These are phyloP conservation scores for Drosophila crucigera DNA, from an alignment of 2,888 invertebrate genomes.

Conservation along the genomic window DNA sequence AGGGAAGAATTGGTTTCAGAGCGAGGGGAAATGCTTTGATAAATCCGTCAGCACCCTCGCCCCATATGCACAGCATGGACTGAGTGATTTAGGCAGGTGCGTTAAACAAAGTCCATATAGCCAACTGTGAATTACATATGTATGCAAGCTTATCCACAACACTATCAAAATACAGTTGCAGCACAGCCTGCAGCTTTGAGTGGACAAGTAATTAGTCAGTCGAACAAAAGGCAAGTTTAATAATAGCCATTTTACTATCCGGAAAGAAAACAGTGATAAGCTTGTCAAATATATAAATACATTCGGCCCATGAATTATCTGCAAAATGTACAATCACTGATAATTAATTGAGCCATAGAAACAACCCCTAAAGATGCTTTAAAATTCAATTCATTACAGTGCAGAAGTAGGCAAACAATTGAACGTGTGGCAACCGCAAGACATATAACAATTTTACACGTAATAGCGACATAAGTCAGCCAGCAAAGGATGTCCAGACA, in stretches of 20 bases:
- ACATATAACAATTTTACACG: conserved; percentile 84
- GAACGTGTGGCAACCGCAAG: conserved; percentile 76
- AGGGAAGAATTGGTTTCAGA: conserved; percentile 39
- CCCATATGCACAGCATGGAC: not conserved
- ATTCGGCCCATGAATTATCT: conserved; percentile 47
- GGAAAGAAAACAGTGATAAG: not conserved
- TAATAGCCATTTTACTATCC: too few species aligned
- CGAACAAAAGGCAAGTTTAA: not conserved
- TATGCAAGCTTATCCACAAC: not conserved
- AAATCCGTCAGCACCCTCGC: conserved; percentile 18
- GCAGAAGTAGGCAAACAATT: conserved; percentile 13
- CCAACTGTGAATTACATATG: not conserved
- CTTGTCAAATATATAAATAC: not conserved
- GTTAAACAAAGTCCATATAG: not conserved
- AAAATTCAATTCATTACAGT: conserved; percentile 72
- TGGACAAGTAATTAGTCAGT: not conserved
- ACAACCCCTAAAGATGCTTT: conserved; percentile 30
- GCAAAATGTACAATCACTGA: conserved; percentile 67
- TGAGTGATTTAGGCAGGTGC: conserved; percentile 34
- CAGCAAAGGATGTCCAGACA: conserved; percentile 74
- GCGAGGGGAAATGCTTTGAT: conserved; percentile 17
- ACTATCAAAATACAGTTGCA: not conserved
- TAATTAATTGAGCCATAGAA: conserved; percentile 74
- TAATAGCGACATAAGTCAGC: conserved; percentile 83
- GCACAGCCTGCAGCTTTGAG: not conserved